Conservation (phyloP, 2,888 invertebrate genomes). For the Belgica antarctica region DNA sequence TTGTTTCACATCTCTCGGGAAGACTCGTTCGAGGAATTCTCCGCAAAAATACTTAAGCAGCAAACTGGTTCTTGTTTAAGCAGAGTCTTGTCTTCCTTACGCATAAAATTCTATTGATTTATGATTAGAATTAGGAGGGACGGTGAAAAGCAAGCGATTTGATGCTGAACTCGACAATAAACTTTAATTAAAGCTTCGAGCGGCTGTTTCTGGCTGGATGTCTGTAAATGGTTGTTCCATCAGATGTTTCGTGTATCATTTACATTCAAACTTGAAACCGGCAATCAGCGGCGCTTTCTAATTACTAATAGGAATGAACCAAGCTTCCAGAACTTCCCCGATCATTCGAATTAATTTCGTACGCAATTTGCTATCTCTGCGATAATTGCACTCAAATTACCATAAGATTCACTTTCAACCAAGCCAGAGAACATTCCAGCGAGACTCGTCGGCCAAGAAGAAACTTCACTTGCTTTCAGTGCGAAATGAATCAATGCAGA, state of each 20-base stretch:
- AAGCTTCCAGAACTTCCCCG: not conserved
- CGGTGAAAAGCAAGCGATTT: not conserved
- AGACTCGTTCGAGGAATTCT: not conserved
- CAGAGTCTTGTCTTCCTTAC: constrained; percentile 6
- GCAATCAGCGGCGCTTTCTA: not conserved
- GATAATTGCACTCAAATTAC: not conserved
- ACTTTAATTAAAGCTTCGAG: constrained; percentile 3
- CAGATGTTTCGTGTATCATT: not conserved
- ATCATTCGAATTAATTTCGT: not conserved
- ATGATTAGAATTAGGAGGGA: not conserved
- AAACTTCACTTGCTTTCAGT: no score
- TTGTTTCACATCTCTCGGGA: not conserved
- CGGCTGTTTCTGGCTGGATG: no score
- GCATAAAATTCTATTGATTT: constrained; percentile 13
- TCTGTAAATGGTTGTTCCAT: no score
- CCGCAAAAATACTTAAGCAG: not conserved
- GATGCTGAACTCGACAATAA: not conserved
- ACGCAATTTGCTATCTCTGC: not conserved
- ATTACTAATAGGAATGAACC: not conserved
- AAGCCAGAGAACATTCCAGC: not conserved
- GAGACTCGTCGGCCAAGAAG: not conserved
- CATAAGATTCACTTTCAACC: not conserved
- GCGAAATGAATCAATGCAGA: not conserved
- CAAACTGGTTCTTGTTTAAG: constrained; percentile 9
- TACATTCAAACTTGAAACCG: constrained; percentile 3